Base-by-base conservation (phyloP, 2,113 vertebrate genomes). In the Montifringilla adamsi region DNA sequence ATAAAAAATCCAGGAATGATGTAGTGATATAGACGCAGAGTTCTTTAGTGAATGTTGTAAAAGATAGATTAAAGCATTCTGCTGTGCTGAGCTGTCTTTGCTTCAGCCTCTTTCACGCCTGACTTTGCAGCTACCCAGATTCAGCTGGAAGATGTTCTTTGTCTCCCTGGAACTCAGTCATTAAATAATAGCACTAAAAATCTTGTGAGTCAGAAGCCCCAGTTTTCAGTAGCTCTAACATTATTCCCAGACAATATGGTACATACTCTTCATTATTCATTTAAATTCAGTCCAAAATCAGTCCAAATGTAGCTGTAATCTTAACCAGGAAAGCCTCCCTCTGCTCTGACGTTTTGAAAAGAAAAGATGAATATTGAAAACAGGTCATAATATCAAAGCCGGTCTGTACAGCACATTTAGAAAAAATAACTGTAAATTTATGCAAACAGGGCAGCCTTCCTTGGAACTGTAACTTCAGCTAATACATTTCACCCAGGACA, bases 131-230 rank as follows among this genome's bases (percentile, higher is more conserved):
- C 84, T 41, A 63, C 53, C 8, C 82, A 93, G 74, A 75, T 78
- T 72, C 27, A 79, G 11, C 13, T 91, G 44, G 68, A 87, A 87
- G 52, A 84, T 76, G 27, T 75, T 95, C 31, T 87, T 89, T 81
- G 33, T 75, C 52, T 94, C 24, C 33, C 44, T 78, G 19, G 44
- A 37, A 44, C 77, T 67, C 24, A 55, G 44, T 72, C 63, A 63
- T 47, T 93, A 87, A 93, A 91, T 84, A 94, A 94, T 67, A 87
- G 12, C 23, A 67, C n/a, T 56, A 89, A 82, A 92, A 95, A 56
- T 52, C 62, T 41, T 85, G 28, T 83, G 50, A 91, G n/a, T 20
- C 49, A 83, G 87, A 83, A 96, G 67, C 4, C 16, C 47, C 52
- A 20, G 13, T 68, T 89, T 93, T 82, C 35, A 49, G 33, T 44